Evolutionary conservation across 2,888 invertebrate genomes (phyloP), one percentile per base, ranked within the genome.

Genomic region (Luffia ferchaultella): DNA sequence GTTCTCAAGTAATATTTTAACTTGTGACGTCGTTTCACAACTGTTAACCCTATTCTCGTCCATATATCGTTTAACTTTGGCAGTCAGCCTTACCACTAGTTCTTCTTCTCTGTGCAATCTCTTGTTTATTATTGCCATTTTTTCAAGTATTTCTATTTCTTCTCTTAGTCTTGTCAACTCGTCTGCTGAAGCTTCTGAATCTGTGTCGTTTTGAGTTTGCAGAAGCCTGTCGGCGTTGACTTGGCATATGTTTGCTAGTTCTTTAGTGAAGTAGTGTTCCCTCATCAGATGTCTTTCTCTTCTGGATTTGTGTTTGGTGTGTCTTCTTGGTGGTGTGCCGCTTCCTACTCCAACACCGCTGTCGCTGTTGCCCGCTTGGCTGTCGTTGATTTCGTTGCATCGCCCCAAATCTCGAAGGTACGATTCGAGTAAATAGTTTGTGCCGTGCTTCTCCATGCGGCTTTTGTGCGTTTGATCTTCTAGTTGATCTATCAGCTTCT

Each of bases 361-460:
- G 62, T 90, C 90, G 61, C 89, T 89, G 67, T 89, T 89, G n/a
- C 87, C 89, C 18, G 89, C 88, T 58, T 86, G 86, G 55, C 85
- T 85, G 52, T 83, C 83, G 61, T 79, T 79, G 5, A 77, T 77
- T 60, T 83, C 83, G 53, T 74, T 77, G 58, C 66, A 70, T 55
- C 80, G 60, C 1, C 82, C 80, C 0, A 83, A 62, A 56, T 83
- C 83, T 30, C 82, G 67, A 17, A 93, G 82, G 66, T 93, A 93
- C 1, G 93, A 90, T 68, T 93, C 92, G 16, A 93, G 78, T 46
- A 93, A 84, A 67, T 93, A 93, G 71, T 93, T 93, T 55, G 91
- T 91, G 16, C 93, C 93, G 63, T 92, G 88, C 62, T 91, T 90
- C 56, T 90, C 87, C 73, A 91, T 89, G 46, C 92, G 79, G 45